Evolutionary conservation across 2,797 vertebrate species (phyloP), one percentile per base, ranked within the genome.

Genomic region (Neostethus bicornis): DNA sequence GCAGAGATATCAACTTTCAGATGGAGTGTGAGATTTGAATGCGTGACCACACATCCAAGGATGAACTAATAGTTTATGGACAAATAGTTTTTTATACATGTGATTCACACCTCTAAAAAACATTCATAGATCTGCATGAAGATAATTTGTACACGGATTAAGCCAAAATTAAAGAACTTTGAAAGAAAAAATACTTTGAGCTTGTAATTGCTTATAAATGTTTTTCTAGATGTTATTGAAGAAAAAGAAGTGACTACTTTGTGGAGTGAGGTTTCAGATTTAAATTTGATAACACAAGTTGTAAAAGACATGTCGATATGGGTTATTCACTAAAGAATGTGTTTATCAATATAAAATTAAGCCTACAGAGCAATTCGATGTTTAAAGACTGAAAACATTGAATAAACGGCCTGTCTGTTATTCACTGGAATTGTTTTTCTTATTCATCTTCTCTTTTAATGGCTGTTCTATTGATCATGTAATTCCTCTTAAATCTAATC

Each of bases 391-490:
- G 16, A 19, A 39, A 46, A 7, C 31, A 28, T 51, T 43, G 17
- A 47, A n/a, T 45, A 25, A 9, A 6, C 44, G 26, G 24, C n/a
- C 7, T 42, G 14, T 32, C 16, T 66, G 6, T 59, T 79, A 56
- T 69, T 80, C 35, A 47, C 50, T 19, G 47, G 46, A 61, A 61
- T 52, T 68, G 21, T 62, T 48, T 7, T 20, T 62, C 16, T 38
- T 11, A 17, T 61, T 42, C 19, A 31, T 28, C 6, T 50, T 51
- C 20, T 48, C 19, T 63, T 59, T 58, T 41, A n/a, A 68, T 75
- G 13, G 10, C 24, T 13, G 46, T 31, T 63, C 16, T 14, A 23
- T 58, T 73, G 25, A 55, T 56, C 1, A 3, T 53, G 45, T 62
- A 34, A 19, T 31, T 29, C 9, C 2, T 63, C 45, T 59, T 57